Evolutionary conservation across 2,113 vertebrate species (phyloP).

Genomic region (Stomatorhinus ivindoensis): DNA sequence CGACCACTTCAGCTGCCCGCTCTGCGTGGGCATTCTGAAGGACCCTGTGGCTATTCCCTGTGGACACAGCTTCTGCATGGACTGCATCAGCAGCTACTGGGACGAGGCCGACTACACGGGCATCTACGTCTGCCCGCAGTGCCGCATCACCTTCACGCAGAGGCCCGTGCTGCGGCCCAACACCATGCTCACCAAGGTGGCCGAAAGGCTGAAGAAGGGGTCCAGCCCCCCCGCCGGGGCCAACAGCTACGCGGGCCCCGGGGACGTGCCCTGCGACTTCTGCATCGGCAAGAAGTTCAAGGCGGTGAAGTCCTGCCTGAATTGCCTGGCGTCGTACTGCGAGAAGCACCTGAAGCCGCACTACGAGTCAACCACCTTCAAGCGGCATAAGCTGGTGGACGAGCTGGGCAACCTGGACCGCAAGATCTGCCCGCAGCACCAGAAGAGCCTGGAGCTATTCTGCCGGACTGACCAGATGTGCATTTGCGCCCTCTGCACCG

Average conservation of each 20-base stretch:
- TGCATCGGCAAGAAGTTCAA: slow-evolving; percentile 63
- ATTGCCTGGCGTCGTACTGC: slow-evolving; percentile 66
- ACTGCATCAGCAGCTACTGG: slow-evolving; percentile 71
- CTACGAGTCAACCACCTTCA: slow-evolving; percentile 63
- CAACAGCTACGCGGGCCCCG: slow-evolving; percentile 45
- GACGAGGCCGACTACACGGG: slow-evolving; percentile 74
- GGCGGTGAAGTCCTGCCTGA: slow-evolving; percentile 66
- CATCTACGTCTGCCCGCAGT: slow-evolving; percentile 70
- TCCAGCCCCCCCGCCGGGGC: slow-evolving; percentile 38
- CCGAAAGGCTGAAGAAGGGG: slow-evolving; percentile 66
- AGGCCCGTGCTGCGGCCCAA: slow-evolving; percentile 67
- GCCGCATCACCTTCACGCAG: slow-evolving; percentile 69
- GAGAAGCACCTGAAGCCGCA: slow-evolving; percentile 71
- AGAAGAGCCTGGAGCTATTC: slow-evolving; percentile 69
- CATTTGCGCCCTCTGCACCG: slow-evolving; percentile 65
- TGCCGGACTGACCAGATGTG: slow-evolving; percentile 58
- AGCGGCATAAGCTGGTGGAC: slow-evolving; percentile 66
- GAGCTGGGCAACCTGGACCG: slow-evolving; percentile 51
- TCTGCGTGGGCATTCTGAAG: slow-evolving; percentile 57
- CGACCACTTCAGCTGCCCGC: slow-evolving; percentile 65
- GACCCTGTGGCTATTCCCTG: slow-evolving; percentile 70
- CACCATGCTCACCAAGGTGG: slow-evolving; percentile 65
- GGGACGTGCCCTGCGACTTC: slow-evolving; percentile 65
- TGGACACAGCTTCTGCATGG: slow-evolving; percentile 71
- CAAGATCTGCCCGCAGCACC: slow-evolving; percentile 66